phyloP scores from a whole-genome alignment of 2,113 vertebrate species.

The Perognathus longimembris region DNA sequence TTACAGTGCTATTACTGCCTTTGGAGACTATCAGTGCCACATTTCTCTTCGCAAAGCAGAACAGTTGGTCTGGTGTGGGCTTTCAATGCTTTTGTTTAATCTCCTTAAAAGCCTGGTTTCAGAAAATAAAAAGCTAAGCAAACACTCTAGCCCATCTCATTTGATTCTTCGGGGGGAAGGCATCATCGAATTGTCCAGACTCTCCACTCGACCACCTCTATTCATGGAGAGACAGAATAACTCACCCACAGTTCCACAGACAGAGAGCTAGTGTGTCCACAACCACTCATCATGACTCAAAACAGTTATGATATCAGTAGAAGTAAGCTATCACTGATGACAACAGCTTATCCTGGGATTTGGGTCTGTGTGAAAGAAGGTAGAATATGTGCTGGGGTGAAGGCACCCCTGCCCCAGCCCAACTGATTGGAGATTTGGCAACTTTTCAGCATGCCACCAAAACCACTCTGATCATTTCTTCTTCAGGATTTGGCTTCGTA shows the following conservation, averaged over 20 bases:
- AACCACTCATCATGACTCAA: background rate
- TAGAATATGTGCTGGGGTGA: no score
- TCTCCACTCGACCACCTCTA: background rate
- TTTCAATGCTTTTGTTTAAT: background rate
- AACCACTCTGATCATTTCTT: background rate
- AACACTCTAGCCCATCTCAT: background rate
- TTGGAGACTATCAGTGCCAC: background rate
- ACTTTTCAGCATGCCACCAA: background rate
- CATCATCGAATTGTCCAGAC: background rate
- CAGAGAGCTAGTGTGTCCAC: background rate
- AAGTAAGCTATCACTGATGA: no score
- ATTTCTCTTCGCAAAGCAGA: background rate
- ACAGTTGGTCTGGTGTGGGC: background rate
- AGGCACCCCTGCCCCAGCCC: no score
- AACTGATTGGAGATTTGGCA: background rate
- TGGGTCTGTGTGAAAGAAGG: background rate
- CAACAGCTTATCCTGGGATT: background rate
- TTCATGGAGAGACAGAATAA: background rate
- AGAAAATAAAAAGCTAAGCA: background rate
- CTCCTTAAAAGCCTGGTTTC: constrained; percentile 1
- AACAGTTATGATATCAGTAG: no score
- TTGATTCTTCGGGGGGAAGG: background rate
- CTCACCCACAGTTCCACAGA: background rate
- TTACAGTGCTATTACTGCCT: background rate
- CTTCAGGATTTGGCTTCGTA: background rate